Evolutionary conservation across 2,888 invertebrate species (phyloP), one percentile per base, ranked within the genome.

Genomic region (Nectonema munidae): DNA sequence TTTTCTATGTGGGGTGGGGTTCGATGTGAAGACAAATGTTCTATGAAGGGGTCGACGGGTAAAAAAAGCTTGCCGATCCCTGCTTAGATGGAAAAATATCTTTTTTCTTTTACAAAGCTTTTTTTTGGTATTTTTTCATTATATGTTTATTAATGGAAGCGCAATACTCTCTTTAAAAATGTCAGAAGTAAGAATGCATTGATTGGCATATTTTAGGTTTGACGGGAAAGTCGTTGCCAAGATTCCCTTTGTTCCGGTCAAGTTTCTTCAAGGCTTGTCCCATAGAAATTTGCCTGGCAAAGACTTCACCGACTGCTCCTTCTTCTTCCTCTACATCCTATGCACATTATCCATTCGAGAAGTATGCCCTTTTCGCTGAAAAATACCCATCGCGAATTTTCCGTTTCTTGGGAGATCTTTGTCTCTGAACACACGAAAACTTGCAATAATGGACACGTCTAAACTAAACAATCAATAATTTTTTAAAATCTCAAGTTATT

Each of bases 301-400:
- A 49, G 83, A 95, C 54, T 86, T 72, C 53, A 77, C 79, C 3
- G 89, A 95, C 52, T 99, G 95, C 53, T 86, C 86, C 2, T 95
- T 99, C 53, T 86, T 99, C 51, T 95, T 95, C 56, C 62, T 95
- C 40, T 99, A 95, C 56, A 86, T 95, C 51, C 62, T 99, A 39
- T 95, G 89, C 57, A 99, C 95, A 20, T 99, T 99, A 95, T 86
- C 86, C 34, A 86, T 99, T 45, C 64, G 76, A 63, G 73, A 69
- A 62, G 65, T 65, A 51, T 46, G 38, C 13, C n/a, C n/a, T n/a
- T n/a, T n/a, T n/a, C n/a, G 14, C 3, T 4, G 20, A 13, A 13
- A 35, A n/a, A n/a, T n/a, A 36, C 14, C n/a, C 36, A 4, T 36
- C 14, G 4, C n/a, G 13, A 9, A 36, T 13, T 6, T 9, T 25